A percentile compares a stretch with the other conserved stretches of the same genome.
Conservation (phyloP, 2,888 invertebrate species). For the Drosophila meridiana region DNA sequence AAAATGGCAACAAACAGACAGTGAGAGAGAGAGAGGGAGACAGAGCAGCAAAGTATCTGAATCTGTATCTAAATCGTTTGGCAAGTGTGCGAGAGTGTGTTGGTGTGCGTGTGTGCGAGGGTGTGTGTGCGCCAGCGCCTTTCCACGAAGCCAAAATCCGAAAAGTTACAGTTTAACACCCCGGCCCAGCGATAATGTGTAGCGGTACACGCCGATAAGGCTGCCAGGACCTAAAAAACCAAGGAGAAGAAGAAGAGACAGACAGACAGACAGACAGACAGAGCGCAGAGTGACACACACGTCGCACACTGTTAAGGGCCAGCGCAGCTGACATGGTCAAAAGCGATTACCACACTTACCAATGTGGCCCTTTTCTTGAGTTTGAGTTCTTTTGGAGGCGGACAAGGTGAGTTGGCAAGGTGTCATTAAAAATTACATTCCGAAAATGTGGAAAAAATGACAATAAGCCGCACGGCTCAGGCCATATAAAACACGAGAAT, state of each 20-base stretch:
- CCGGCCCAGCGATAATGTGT: slow-evolving; percentile 66
- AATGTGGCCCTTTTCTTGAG: slow-evolving; percentile 19
- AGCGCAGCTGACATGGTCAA: slow-evolving; percentile 65
- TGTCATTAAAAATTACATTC: slow-evolving; percentile 79
- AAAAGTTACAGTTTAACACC: slow-evolving; percentile 81
- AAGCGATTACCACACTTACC: slow-evolving; percentile 79
- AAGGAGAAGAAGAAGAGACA: not conserved
- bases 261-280: slow-evolving; percentile 13
- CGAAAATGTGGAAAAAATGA: slow-evolving; percentile 66
- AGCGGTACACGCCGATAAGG: slow-evolving; percentile 62
- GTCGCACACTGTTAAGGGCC: slow-evolving; percentile 51
- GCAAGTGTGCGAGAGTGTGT: slow-evolving; percentile 22
- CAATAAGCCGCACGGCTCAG: slow-evolving; percentile 60
- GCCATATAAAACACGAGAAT: slow-evolving; percentile 19
- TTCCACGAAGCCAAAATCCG: slow-evolving; percentile 67
- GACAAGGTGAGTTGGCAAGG: slow-evolving; percentile 82
- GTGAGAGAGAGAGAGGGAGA: not conserved
- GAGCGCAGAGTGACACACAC: slow-evolving; percentile 70
- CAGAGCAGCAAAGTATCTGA: slow-evolving; percentile 12
- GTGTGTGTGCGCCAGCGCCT: slow-evolving; percentile 45
- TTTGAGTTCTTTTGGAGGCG: slow-evolving; percentile 56
- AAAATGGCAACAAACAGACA: slow-evolving; percentile 55
- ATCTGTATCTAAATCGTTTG: slow-evolving; percentile 38
- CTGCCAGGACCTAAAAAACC: slow-evolving; percentile 29
- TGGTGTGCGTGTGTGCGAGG: slow-evolving; percentile 10